These are phyloP conservation scores for Halcyon badia DNA, from an alignment of 2,797 vertebrate species.

Conservation along the genomic window DNA sequence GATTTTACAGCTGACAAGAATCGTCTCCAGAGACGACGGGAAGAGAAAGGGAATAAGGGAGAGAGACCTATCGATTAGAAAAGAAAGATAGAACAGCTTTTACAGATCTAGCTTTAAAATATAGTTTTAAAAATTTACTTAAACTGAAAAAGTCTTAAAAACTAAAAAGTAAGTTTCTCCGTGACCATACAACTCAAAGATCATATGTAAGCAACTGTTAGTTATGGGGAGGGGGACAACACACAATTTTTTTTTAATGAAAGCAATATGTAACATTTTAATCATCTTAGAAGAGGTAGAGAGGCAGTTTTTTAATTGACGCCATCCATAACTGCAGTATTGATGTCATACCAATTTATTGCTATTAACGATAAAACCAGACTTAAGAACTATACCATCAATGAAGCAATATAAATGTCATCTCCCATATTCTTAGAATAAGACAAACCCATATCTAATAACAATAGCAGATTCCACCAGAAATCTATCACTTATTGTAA, in stretches of 20 bases:
- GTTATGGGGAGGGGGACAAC: neutral
- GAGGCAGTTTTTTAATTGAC: slow-evolving; percentile 19
- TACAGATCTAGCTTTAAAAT: neutral
- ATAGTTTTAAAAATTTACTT: neutral
- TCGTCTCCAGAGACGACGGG: no score
- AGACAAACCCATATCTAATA: slow-evolving; percentile 58
- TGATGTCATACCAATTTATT: slow-evolving; percentile 72
- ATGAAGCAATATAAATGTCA: slow-evolving; percentile 47
- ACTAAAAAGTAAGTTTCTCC: neutral
- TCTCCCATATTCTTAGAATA: slow-evolving; percentile 59
- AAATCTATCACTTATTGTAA: slow-evolving; percentile 75
- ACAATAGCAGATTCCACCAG: slow-evolving; percentile 71
- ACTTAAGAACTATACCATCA: slow-evolving; percentile 61
- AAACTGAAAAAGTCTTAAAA: neutral
- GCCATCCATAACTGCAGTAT: slow-evolving; percentile 52
- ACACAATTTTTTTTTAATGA: neutral
- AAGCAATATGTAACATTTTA: slow-evolving; percentile 45
- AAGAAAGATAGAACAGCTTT: neutral
- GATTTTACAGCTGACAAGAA: no score
- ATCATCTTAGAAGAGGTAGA: slow-evolving; percentile 28
- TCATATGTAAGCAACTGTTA: neutral
- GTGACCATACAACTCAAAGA: neutral
- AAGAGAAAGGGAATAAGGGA: no score
- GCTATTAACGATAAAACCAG: slow-evolving; percentile 66
- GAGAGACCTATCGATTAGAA: no score